A percentile compares a stretch with the other conserved stretches of the same genome.
These are phyloP conservation scores for Cryptotermes secundus DNA, from an alignment of 1,140 invertebrate genomes.

Conservation along the genomic window DNA sequence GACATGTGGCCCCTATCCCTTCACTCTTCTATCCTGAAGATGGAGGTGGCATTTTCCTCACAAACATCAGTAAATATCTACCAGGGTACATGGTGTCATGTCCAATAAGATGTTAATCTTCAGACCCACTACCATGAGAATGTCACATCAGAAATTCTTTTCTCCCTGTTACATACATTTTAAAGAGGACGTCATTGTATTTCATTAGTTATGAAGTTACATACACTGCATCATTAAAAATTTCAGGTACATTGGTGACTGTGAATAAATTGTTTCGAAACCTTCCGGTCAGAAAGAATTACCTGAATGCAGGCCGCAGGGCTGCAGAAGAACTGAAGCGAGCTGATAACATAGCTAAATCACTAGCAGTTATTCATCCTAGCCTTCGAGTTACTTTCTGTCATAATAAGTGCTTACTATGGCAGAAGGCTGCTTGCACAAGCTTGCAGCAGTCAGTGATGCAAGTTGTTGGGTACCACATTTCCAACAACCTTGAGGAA, in stretches of 20 bases:
- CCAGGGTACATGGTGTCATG: no score
- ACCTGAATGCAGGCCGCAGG: slow-evolving; percentile 52
- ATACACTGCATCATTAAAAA: neutral
- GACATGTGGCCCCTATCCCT: no score
- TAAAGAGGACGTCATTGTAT: no score
- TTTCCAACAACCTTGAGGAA: slow-evolving; percentile 41
- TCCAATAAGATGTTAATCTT: no score
- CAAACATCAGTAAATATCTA: no score
- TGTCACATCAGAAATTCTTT: neutral
- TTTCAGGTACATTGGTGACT: slow-evolving; percentile 59
- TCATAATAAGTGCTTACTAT: slow-evolving; percentile 57
- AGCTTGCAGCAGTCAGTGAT: slow-evolving; percentile 50
- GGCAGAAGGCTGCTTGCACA: slow-evolving; percentile 53
- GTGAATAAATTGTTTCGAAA: slow-evolving; percentile 60
- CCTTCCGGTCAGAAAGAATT: slow-evolving; percentile 62
- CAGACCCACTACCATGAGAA: no score
- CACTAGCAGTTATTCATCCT: slow-evolving; percentile 56
- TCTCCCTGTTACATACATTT: no score
- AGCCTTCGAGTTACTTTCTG: slow-evolving; percentile 51
- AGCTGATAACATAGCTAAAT: slow-evolving; percentile 58
- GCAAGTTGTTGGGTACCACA: slow-evolving; percentile 50
- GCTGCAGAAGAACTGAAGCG: slow-evolving; percentile 60
- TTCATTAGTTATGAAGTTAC: no score
- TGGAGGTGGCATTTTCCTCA: no score
- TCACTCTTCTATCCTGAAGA: no score